Evolutionary conservation across 2,888 invertebrate species (phyloP).

Genomic region (Luperina nickerlii): DNA sequence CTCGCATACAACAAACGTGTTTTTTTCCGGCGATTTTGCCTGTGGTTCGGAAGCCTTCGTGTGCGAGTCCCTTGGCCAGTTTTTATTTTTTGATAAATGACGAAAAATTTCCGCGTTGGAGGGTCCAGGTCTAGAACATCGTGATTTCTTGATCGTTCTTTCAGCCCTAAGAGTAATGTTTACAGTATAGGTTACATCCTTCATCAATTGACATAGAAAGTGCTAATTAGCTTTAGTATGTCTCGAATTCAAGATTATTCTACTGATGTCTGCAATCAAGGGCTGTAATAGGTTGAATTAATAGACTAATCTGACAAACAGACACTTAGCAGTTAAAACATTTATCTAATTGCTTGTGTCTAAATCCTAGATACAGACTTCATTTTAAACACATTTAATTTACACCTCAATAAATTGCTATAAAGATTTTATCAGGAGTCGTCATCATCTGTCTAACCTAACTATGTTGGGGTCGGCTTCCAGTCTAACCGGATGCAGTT

Average conservation of each 20-base stretch:
- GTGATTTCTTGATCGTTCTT: too few species aligned
- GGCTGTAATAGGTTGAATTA: background rate
- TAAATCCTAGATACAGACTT: constrained; percentile 2
- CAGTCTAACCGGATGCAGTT: background rate
- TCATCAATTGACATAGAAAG: background rate
- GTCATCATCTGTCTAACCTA: background rate
- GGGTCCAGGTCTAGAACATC: too few species aligned
- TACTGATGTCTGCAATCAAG: background rate
- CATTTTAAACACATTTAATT: constrained; percentile 20
- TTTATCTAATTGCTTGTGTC: constrained; percentile 3
- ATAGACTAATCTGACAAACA: background rate
- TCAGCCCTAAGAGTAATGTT: too few species aligned
- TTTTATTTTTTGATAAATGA: too few species aligned
- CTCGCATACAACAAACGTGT: too few species aligned
- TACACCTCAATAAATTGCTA: constrained; percentile 47
- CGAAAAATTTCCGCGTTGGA: too few species aligned
- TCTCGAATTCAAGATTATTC: background rate
- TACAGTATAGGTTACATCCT: too few species aligned
- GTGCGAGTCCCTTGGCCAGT: too few species aligned
- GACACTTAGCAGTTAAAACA: background rate
- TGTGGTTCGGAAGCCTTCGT: too few species aligned
- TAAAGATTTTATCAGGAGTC: constrained; percentile 55
- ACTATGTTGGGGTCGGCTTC: background rate
- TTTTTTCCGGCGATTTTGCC: too few species aligned
- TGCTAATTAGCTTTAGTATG: background rate